These are phyloP conservation scores for Scomber japonicus DNA, from an alignment of 2,113 vertebrate genomes.

Conservation along the genomic window DNA sequence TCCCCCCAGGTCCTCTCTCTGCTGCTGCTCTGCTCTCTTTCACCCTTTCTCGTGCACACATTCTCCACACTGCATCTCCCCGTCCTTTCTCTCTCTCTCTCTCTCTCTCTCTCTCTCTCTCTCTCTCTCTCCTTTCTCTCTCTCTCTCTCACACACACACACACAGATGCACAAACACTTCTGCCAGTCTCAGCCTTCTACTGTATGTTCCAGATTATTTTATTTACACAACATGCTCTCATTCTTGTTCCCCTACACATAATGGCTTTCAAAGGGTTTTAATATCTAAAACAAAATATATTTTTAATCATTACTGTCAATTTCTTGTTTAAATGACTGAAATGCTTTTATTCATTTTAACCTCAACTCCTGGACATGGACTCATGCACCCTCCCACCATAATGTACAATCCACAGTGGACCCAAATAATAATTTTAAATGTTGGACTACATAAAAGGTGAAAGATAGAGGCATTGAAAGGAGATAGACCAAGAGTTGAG, in stretches of 20 bases:
- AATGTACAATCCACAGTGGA: neutral
- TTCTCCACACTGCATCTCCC: constrained; percentile 38
- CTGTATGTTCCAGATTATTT: constrained; percentile 9
- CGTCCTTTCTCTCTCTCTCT: neutral
- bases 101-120: too few species aligned
- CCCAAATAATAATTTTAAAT: neutral
- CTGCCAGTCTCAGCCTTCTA: constrained; percentile 8
- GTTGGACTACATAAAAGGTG: neutral
- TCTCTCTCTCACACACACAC: constrained; percentile 1
- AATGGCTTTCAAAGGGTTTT: constrained; percentile 4
- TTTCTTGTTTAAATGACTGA: neutral
- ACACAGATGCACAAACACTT: constrained; percentile 5
- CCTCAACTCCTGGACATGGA: neutral
- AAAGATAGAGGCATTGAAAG: neutral
- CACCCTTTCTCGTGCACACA: constrained; percentile 60
- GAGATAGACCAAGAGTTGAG: neutral
- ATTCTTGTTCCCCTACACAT: neutral
- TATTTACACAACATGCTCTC: constrained; percentile 9
- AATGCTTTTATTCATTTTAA: neutral
- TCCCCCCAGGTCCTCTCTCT: constrained; percentile 45
- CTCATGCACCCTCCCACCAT: too few species aligned
- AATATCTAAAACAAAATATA: neutral
- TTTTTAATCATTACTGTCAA: neutral
- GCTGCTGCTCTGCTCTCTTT: constrained; percentile 44
- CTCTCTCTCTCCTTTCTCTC: too few species aligned